phyloP scores from a whole-genome alignment of 2,888 invertebrate species.

The Nymphalis c-album region DNA sequence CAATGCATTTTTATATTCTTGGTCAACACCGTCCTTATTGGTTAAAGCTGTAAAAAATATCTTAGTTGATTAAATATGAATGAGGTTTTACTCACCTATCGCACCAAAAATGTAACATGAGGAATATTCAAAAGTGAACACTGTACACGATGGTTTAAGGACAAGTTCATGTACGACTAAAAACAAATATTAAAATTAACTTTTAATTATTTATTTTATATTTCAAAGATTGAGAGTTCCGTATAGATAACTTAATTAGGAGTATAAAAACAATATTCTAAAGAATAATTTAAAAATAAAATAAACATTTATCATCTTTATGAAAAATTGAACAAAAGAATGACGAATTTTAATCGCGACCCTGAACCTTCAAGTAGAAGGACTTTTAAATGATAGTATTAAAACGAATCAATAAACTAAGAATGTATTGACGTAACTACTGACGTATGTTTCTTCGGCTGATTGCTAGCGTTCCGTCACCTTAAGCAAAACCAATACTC shows the following conservation, averaged over 20 bases:
- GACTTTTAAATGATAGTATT: constrained; percentile 1
- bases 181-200: too few relatives aligned
- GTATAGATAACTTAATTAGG: too few relatives aligned
- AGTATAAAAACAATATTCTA: not conserved
- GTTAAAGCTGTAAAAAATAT: constrained; percentile 53
- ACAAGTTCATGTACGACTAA: too few relatives aligned
- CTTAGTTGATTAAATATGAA: not conserved
- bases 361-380: constrained; percentile 17
- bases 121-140: too few relatives aligned
- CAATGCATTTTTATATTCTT: constrained; percentile 68
- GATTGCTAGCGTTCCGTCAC: not conserved
- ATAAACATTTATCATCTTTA: not conserved
- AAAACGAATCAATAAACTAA: constrained; percentile 19
- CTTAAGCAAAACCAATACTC: not conserved
- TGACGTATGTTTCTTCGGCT: not conserved
- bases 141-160: too few relatives aligned
- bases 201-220: too few relatives aligned
- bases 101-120: too few relatives aligned
- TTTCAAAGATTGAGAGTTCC: too few relatives aligned
- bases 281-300: not conserved
- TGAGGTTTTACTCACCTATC: too few relatives aligned
- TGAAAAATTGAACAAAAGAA: not conserved
- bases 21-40: constrained; percentile 53
- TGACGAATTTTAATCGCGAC: not conserved
- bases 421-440: constrained; percentile 12